Evolutionary conservation across 2,888 invertebrate species (phyloP), one percentile per base, ranked within the genome.

Genomic region (Pardosa pseudoannulata): DNA sequence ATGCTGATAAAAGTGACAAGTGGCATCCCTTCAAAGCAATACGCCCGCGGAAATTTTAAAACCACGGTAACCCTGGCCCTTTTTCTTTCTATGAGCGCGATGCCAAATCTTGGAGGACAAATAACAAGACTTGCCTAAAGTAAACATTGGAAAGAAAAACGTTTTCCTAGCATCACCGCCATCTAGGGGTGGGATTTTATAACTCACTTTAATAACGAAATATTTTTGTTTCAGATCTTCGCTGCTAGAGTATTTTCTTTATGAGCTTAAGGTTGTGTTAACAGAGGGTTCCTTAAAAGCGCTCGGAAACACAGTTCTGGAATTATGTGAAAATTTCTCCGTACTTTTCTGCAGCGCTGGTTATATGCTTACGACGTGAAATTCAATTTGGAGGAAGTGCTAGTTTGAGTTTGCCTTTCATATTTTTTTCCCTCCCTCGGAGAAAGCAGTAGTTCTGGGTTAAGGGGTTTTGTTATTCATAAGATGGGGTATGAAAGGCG

Each of bases 71-170:
- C 81, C 79, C 71, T 36, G 36, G 6, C 16, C 29, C 11, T 9
- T 13, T 70, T 36, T 81, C 75, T 46, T 74, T 62, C 50, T 64
- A 39, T 39, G 36, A 71, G 29, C 32, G 65, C 41, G 82, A 75
- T 70, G 76, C 75, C 75, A 82, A 82, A 82, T 82, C 82, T 72
- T 76, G 65, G 71, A 82, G 76, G 70, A 76, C 82, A 82, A 82
- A 82, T 82, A 82, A 75, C 62, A 82, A 19, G 70, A 70, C 74
- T 82, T 76, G 64, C 71, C 76, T 76, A 76, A 76, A 82, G 76
- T 76, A 76, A 82, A 82, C 76, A 82, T 41, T 41, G 50, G 70
- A 71, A 76, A 76, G 76, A 71, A 82, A 71, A 82, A 82, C 75
- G 82, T 71, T 82, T 82, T 67, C 82, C 70, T 82, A 74, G 71